Evolutionary conservation across 1,140 invertebrate genomes (phyloP).

Genomic region (Sarcophaga peregrina): DNA sequence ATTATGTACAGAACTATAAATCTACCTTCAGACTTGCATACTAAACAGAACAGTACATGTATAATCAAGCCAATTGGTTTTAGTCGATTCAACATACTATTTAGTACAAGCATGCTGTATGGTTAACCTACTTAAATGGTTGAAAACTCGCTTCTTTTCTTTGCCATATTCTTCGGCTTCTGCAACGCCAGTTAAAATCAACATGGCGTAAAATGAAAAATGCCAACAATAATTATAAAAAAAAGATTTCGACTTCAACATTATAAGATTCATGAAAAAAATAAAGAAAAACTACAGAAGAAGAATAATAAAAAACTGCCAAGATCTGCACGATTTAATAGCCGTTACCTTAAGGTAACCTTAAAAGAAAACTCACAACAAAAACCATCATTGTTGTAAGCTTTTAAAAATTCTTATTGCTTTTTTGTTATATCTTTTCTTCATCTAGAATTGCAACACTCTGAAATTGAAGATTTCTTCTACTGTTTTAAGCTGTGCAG

Average conservation of each 20-base stretch:
- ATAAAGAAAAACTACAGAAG: background rate
- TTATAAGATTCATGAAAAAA: background rate
- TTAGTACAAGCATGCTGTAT: background rate
- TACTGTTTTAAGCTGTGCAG: background rate
- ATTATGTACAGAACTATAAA: too few species aligned
- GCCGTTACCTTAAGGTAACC: constrained; percentile 13
- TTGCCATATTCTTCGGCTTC: background rate
- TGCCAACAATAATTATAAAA: constrained; percentile 15
- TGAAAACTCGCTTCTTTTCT: background rate
- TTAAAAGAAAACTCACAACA: background rate
- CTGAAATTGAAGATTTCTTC: background rate
- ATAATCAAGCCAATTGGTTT: background rate
- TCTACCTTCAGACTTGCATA: too few species aligned
- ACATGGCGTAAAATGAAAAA: constrained; percentile 11
- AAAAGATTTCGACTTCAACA: constrained; percentile 8
- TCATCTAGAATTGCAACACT: background rate
- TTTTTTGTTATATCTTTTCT: background rate
- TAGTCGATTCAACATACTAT: background rate
- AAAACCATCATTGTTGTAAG: background rate
- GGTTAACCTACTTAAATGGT: constrained; percentile 21
- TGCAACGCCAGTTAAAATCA: constrained; percentile 14
- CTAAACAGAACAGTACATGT: background rate
- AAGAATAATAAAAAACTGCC: background rate
- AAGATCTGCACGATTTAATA: constrained; percentile 7
- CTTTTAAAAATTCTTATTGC: background rate